Conservation (phyloP, 2,797 vertebrate genomes). For the Onychomys leucogaster region DNA sequence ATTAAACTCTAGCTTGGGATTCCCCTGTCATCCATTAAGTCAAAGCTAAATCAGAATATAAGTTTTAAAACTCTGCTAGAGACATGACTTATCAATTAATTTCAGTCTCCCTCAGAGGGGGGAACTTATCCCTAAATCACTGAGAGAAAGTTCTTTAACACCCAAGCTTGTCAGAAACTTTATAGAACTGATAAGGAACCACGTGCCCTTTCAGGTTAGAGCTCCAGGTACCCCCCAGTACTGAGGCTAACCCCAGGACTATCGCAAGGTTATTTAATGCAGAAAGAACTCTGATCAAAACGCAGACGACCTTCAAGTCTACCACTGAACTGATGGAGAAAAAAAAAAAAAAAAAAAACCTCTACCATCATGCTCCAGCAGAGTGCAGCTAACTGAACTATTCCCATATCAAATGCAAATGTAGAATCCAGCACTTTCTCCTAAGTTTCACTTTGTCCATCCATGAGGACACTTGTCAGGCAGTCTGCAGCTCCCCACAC, state of each 20-base stretch:
- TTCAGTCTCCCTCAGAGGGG: not conserved
- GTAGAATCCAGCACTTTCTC: conserved; percentile 35
- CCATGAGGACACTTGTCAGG: not conserved
- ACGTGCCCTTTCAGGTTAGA: conserved; percentile 21
- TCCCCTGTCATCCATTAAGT: not conserved
- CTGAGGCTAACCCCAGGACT: not conserved
- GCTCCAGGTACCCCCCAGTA: not conserved
- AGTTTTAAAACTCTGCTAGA: conserved; percentile 40
- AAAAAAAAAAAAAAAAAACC: not conserved
- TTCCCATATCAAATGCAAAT: conserved; percentile 60
- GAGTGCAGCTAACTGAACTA: conserved; percentile 14
- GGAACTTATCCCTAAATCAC: conserved; percentile 45
- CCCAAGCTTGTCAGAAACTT: conserved; percentile 44
- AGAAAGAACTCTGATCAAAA: conserved; percentile 43
- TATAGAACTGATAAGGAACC: conserved; percentile 22
- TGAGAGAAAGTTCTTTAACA: not conserved
- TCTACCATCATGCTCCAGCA: not conserved
- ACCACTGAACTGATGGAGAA: not conserved
- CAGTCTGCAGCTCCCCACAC: not conserved
- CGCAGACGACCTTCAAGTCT: conserved; percentile 1
- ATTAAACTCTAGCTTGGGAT: conserved; percentile 51
- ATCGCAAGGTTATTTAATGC: not conserved
- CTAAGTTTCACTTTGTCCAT: not conserved
- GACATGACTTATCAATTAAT: conserved; percentile 46
- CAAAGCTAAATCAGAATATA: conserved; percentile 62